These are phyloP conservation scores for Parapristionchus giblindavisi DNA, from an alignment of 2,888 invertebrate genomes.

Conservation along the genomic window DNA sequence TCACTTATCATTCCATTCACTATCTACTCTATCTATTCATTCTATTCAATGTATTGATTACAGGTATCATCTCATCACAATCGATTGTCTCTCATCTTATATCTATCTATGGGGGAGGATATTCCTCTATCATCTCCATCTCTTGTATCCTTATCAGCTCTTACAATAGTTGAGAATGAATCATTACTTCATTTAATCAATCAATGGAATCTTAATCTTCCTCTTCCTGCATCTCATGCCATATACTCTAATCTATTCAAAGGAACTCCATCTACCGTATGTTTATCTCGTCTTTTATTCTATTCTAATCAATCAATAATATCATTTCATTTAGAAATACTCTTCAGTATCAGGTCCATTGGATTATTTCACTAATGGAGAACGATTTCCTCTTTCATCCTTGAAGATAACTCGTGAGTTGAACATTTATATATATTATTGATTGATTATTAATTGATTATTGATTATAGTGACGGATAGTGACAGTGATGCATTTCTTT, in stretches of 20 bases:
- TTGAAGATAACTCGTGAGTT: constrained; percentile 49
- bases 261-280: constrained; percentile 17
- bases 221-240: constrained; percentile 22
- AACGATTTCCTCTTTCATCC: constrained; percentile 45
- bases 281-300: neutral
- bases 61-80: no score
- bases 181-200: constrained; percentile 37
- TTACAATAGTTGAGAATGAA: constrained; percentile 30
- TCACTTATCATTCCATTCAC: neutral
- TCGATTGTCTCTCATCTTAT: neutral
- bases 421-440: no score
- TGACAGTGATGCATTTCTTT: constrained; percentile 46
- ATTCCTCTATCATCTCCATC: constrained; percentile 21
- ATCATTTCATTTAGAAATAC: neutral
- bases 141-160: constrained; percentile 27
- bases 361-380: constrained; percentile 40
- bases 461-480: constrained; percentile 11
- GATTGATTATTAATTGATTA: no score
- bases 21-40: neutral
- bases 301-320: neutral
- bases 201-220: constrained; percentile 32
- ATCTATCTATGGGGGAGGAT: constrained; percentile 22
- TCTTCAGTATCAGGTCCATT: neutral
- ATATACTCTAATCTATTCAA: no score
- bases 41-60: no score